Conservation (phyloP, 2,113 vertebrate genomes). For the Myrmophylax atrothorax region DNA sequence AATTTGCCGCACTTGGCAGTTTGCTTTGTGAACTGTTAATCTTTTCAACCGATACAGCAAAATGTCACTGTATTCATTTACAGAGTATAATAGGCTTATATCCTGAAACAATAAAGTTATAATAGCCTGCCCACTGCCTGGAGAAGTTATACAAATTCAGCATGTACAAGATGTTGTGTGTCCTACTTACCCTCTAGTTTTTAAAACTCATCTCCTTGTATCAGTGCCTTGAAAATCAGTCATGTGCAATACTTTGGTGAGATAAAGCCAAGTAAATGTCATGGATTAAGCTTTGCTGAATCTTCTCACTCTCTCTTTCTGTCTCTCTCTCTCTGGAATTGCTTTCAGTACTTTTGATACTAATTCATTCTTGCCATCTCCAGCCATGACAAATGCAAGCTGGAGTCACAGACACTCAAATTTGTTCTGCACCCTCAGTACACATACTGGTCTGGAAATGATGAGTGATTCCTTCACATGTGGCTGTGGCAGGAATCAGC, state of each 20-base stretch:
- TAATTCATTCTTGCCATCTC: not conserved
- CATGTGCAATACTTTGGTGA: not conserved
- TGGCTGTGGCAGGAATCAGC: not conserved
- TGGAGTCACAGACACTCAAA: not conserved
- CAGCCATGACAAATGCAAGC: not conserved
- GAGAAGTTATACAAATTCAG: conserved; percentile 55
- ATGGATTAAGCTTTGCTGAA: not conserved
- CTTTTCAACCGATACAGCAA: conserved; percentile 74
- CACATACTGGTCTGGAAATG: not conserved
- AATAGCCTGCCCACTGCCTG: conserved; percentile 67
- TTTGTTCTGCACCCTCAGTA: not conserved
- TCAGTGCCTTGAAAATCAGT: not conserved
- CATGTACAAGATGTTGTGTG: conserved; percentile 2
- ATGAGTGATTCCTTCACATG: not conserved
- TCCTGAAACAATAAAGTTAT: conserved; percentile 77
- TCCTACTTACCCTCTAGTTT: conserved; percentile 64
- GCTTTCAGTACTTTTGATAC: not conserved
- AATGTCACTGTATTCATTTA: conserved; percentile 79
- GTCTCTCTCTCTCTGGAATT: not conserved
- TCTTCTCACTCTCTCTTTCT: not conserved
- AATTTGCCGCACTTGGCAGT: conserved; percentile 71
- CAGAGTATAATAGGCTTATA: conserved; percentile 74
- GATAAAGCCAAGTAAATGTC: not conserved
- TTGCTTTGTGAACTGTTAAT: conserved; percentile 78
- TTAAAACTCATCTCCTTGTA: conserved; percentile 24